Base-by-base conservation (phyloP, 2,888 invertebrate species). In the Tenthredo livida region DNA sequence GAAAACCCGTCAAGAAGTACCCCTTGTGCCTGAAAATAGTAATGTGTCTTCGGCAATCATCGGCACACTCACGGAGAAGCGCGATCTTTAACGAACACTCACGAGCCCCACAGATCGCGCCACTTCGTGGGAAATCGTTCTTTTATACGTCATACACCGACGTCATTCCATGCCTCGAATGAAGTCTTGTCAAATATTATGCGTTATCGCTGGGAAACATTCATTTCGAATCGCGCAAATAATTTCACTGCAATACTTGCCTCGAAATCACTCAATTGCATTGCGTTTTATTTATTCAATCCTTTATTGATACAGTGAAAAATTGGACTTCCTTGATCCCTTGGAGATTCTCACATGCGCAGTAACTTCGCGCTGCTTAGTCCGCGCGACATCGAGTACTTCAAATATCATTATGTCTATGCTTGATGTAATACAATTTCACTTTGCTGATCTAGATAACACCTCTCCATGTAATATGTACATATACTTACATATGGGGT, bases 21-120 rank as follows among this genome's bases (percentile, higher is more conserved):
- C 91, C 91, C 89, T 85, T 90, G 92, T 92, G 92, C 91, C 92
- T 92, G 90, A 92, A 92, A 92, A 92, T 92, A 92, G 92, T 92
- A 92, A 91, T 91, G 90, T 89, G 88, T 89, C 88, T 88, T 91
- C 91, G 91, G 91, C 88, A 87, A 91, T 90, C 89, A 88, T 91
- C 90, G 91, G 88, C 65, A 84, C 77, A 37, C 29, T 21, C 50
- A 50, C 90, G 90, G 86, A 85, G 9, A 1, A 7, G 9, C 85
- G 84, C 90, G 88, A 89, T 43, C 37, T n/a, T 83, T n/a, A 65
- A 65, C 83, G 83, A 70, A 70, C 21, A 47, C 12, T 47, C 10
- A 50, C 83, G 83, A 83, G n/a, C 50, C 50, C n/a, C 43, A 83
- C 50, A 83, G 83, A 83, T 83, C 83, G 83, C 83, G 83, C 83